Evolutionary conservation across 2,888 invertebrate genomes (phyloP), one percentile per base, ranked within the genome.

Genomic region (Allacma fusca): DNA sequence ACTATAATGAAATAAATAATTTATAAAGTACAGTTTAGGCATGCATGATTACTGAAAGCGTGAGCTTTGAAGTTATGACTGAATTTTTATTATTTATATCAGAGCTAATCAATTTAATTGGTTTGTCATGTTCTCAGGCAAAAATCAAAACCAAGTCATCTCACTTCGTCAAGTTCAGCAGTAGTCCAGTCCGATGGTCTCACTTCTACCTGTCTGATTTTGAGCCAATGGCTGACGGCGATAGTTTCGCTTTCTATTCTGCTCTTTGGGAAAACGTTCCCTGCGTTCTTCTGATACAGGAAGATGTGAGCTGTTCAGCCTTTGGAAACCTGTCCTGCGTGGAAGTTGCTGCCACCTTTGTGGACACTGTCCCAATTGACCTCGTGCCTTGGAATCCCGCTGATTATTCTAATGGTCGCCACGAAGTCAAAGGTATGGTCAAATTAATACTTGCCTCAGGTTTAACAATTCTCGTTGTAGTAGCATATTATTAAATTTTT

Each of bases 361-460:
- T 82, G 70, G 84, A 84, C 75, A 68, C 64, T 26, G 81, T 84
- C 59, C 83, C 83, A 29, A 70, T 62, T 40, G 76, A 77, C 29
- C 82, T 79, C 64, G 67, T 83, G n/a, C 79, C 83, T 72, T 84
- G 83, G 82, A 80, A 75, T 71, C 67, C 81, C 57, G 79, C 80
- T 23, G 81, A 82, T 68, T 82, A 80, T 69, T 79, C 80, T 57
- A 82, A 79, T 24, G 79, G 64, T 64, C 78, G 78, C 57, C 79
- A 65, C 64, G 82, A 78, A 76, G 79, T 81, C 23, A 82, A 81
- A 82, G 81, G 83, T 83, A 78, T 16, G 44, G 75, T 57, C 24
- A 57, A 26, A 23, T n/a, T 75, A 28, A 26, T 65, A n/a, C 28
- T 26, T 28, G 28, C 28, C 24, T 50, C n/a, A 19, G 19, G 50